Percentiles rank a stretch among this genome's conserved stretches.
Conservation (phyloP, 2,113 vertebrate species). For the Meleagris gallopavo region DNA sequence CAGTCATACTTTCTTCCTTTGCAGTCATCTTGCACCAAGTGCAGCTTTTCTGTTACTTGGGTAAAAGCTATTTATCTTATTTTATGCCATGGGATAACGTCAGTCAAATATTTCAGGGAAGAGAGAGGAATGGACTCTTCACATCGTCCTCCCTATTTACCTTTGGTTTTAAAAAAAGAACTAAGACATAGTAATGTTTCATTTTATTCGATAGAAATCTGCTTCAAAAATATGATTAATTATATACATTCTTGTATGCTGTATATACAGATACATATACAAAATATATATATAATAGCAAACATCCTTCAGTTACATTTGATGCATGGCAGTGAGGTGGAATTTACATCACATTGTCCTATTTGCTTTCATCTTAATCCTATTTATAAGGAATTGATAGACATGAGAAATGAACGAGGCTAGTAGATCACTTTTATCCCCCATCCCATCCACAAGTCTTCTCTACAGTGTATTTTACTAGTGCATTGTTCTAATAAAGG, state of each 20-base stretch:
- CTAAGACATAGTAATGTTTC: constrained; percentile 7
- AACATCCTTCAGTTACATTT: not conserved
- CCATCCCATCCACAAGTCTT: not conserved
- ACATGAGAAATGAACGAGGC: not conserved
- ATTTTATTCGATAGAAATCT: constrained; percentile 67
- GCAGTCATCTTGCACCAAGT: not conserved
- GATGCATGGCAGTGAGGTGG: not conserved
- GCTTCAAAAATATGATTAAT: constrained; percentile 62
- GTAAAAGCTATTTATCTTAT: not conserved
- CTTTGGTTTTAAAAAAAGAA: not conserved
- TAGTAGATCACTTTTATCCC: not conserved
- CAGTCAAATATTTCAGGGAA: not conserved
- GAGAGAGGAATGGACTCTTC: not conserved
- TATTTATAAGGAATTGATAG: not conserved
- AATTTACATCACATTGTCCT: not conserved
- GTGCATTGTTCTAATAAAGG: not conserved
- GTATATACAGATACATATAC: constrained; percentile 58
- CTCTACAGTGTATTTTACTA: not conserved
- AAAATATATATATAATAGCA: constrained; percentile 50
- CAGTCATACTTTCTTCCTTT: not conserved
- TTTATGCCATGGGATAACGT: not conserved
- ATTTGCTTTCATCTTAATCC: constrained; percentile 26
- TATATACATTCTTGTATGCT: constrained; percentile 59
- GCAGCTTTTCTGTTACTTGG: not conserved
- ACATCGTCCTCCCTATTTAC: not conserved